These are phyloP conservation scores for Athripsodes cinereus DNA, from an alignment of 2,888 invertebrate genomes.

Conservation along the genomic window DNA sequence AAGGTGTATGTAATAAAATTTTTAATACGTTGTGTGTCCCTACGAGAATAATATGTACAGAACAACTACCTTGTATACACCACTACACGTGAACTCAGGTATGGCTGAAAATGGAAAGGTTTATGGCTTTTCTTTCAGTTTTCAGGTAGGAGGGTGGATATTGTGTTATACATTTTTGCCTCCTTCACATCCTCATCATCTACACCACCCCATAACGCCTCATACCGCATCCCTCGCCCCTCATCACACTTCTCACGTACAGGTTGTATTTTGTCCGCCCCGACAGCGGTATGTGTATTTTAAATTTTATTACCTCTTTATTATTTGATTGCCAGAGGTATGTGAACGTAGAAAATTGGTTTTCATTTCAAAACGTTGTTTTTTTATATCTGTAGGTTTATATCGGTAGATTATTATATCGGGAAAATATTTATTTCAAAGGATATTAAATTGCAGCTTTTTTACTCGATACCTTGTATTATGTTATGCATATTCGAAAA, in stretches of 20 bases:
- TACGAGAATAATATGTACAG: constrained; percentile 34
- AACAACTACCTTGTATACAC: not conserved
- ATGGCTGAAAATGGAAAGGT: constrained; percentile 39
- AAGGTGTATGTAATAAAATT: not conserved
- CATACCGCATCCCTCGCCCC: not conserved
- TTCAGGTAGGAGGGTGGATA: constrained; percentile 25
- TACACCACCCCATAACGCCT: not conserved
- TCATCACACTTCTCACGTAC: constrained; percentile 38
- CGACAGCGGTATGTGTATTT: constrained; percentile 20
- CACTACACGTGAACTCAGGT: constrained; percentile 30
- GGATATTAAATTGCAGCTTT: not conserved
- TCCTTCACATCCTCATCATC: constrained; percentile 6
- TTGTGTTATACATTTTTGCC: constrained; percentile 27
- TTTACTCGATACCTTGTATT: too few relatives aligned
- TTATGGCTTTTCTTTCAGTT: constrained; percentile 56
- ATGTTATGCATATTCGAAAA: too few relatives aligned
- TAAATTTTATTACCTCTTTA: constrained; percentile 12
- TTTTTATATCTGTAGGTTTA: not conserved
- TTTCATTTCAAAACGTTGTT: not conserved
- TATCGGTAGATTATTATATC: not conserved
- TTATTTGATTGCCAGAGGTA: constrained; percentile 1
- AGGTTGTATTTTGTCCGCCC: constrained; percentile 42
- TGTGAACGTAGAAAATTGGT: not conserved
- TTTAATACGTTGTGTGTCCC: constrained; percentile 6
- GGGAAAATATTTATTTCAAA: not conserved